Conservation (phyloP, 1,140 invertebrate species). For the Euwallacea similis region DNA sequence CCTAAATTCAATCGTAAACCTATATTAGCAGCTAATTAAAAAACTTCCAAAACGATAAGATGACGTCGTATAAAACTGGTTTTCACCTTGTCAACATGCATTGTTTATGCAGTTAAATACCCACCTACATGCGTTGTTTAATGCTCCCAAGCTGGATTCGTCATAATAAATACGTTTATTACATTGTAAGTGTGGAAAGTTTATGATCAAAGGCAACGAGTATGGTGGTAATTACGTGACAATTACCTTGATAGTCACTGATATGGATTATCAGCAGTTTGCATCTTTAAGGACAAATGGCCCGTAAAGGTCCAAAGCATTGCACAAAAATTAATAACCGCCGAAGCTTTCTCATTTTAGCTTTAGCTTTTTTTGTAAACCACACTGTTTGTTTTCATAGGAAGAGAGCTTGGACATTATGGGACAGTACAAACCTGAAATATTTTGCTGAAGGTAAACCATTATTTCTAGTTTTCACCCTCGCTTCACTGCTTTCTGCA, state of each 20-base stretch:
- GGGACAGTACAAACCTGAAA: conserved; percentile 81
- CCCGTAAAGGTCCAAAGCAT: conserved; percentile 19
- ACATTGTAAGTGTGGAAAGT: too few relatives aligned
- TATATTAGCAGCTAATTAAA: neutral
- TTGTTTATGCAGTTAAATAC: conserved; percentile 6
- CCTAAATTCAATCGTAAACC: conserved; percentile 4
- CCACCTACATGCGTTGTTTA: conserved; percentile 5
- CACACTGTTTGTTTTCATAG: conserved; percentile 64
- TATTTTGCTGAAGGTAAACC: conserved; percentile 78
- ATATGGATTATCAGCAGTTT: too few relatives aligned
- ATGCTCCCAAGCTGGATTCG: neutral
- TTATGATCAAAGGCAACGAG: too few relatives aligned
- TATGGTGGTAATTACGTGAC: too few relatives aligned
- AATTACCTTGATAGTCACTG: too few relatives aligned
- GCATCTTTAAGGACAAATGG: too few relatives aligned
- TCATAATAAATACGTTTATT: too few relatives aligned
- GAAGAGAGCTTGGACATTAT: conserved; percentile 82
- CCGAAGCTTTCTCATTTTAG: conserved; percentile 18
- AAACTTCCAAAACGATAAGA: neutral
- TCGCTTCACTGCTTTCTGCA: conserved; percentile 11
- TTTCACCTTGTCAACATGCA: conserved; percentile 10
- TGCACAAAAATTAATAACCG: conserved; percentile 43
- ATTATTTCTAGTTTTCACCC: neutral
- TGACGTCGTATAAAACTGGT: conserved; percentile 3
- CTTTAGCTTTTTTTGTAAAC: conserved; percentile 44